Evolutionary conservation across 2,888 invertebrate species (phyloP), one percentile per base, ranked within the genome.

Genomic region (Metalampra italica): DNA sequence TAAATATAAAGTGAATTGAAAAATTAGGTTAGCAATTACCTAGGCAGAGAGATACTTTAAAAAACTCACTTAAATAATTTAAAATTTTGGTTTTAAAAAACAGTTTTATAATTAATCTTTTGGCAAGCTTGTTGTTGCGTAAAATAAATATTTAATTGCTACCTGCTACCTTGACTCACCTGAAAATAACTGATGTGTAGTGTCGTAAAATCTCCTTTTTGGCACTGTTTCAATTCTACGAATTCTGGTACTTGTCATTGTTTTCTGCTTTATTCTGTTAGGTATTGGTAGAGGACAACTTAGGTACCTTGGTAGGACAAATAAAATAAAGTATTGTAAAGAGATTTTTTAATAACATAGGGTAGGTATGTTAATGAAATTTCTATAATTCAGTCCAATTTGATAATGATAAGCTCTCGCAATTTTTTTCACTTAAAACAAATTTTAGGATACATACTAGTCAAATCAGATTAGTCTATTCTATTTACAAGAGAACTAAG

Each of bases 111-210:
- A n/a, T n/a, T n/a, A n/a, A n/a, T n/a, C n/a, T n/a, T n/a, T n/a
- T n/a, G n/a, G n/a, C n/a, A 22, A 22, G 22, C 22, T 3, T 22
- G 3, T 22, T 3, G 22, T 22, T 22, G 22, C 22, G 5, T 22
- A 5, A 22, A 22, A 22, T 3, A 5, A 3, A 22, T 22, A 22
- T 22, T 22, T 5, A 22, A 22, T 22, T 22, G 5, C 37, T 47
- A 32, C 32, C 32, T 32, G 32, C 55, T 59, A 66, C 68, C 75
- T 77, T 71, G 71, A 55, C 59, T 30, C 15, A 46, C 40, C 81
- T 83, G 81, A 75, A 78, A 78, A 75, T 73, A 75, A 62, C 69
- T 67, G 70, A 72, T 68, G 68, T 57, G 62, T 74, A 75, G 47
- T 45, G 46, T 59, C 60, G 57, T 60, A 59, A 63, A 66, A 60